A percentile compares a stretch with the other conserved stretches of the same genome.
Evolutionary conservation across 1,140 invertebrate genomes (phyloP).

Genomic region (Drosophila eugracilis): DNA sequence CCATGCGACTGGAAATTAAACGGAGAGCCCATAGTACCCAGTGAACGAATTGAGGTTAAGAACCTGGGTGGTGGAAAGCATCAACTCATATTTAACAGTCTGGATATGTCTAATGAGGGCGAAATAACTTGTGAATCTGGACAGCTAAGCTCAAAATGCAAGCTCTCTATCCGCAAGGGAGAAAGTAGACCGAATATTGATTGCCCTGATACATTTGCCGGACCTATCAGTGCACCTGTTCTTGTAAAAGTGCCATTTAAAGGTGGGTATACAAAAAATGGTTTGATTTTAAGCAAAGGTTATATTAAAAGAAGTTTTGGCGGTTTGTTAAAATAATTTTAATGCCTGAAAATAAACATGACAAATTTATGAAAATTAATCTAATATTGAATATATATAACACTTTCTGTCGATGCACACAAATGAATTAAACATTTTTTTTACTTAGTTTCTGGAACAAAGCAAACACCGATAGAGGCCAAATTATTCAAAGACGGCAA

Average conservation of each 20-base stretch:
- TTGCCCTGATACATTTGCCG: constrained; percentile 92
- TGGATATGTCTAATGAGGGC: constrained; percentile 92
- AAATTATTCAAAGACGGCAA: constrained; percentile 96
- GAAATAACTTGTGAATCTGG: constrained; percentile 94
- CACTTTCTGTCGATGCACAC: neutral
- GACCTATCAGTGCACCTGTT: constrained; percentile 91
- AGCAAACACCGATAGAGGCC: constrained; percentile 93
- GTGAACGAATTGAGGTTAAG: constrained; percentile 93
- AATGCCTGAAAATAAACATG: no score
- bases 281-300: no score
- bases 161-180: constrained; percentile 93
- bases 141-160: constrained; percentile 91
- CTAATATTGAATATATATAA: no score
- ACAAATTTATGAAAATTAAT: no score
- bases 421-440: constrained; percentile 18
- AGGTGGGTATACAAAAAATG: constrained; percentile 86
- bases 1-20: constrained; percentile 97
- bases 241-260: constrained; percentile 96
- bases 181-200: constrained; percentile 93
- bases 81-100: constrained; percentile 93
- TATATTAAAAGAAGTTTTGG: no score
- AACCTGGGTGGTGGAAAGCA: constrained; percentile 96
- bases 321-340: no score
- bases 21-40: constrained; percentile 92
- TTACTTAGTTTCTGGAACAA: constrained; percentile 92